These are phyloP conservation scores for Clavelina lepadiformis DNA, from an alignment of 23 tunicate species.

Conservation along the genomic window DNA sequence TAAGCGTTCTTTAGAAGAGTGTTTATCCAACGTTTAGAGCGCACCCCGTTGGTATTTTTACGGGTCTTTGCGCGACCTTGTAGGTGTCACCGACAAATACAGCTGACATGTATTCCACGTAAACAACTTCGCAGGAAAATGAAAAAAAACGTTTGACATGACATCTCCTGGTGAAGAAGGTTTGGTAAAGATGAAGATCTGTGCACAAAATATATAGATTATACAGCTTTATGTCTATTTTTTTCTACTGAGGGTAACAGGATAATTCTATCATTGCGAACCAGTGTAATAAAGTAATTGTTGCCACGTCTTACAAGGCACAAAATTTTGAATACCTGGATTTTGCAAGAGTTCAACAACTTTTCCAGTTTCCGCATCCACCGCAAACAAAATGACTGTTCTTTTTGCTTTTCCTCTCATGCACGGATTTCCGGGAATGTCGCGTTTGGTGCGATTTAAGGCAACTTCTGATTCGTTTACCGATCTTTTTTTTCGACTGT, in stretches of 20 bases:
- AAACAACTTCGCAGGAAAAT: not conserved
- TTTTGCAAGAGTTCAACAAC: constrained; percentile 17
- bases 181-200: not conserved
- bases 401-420: constrained; percentile 2
- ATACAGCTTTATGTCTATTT: too few species aligned
- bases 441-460: too few species aligned
- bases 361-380: constrained; percentile 21
- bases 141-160: not conserved
- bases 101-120: not conserved
- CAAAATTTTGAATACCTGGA: too few species aligned
- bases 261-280: too few species aligned
- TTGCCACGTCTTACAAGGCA: too few species aligned
- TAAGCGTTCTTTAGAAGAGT: too few species aligned
- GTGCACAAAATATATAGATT: not conserved
- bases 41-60: not conserved
- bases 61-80: not conserved
- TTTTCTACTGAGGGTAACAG: too few species aligned
- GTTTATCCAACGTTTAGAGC: too few species aligned
- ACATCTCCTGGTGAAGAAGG: not conserved
- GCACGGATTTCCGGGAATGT: constrained; percentile 15
- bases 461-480: too few species aligned
- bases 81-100: not conserved
- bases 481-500: too few species aligned
- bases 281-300: too few species aligned
- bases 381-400: constrained; percentile 5